Conservation (phyloP, 2,797 vertebrate genomes). For the Loriculus beryllinus region DNA sequence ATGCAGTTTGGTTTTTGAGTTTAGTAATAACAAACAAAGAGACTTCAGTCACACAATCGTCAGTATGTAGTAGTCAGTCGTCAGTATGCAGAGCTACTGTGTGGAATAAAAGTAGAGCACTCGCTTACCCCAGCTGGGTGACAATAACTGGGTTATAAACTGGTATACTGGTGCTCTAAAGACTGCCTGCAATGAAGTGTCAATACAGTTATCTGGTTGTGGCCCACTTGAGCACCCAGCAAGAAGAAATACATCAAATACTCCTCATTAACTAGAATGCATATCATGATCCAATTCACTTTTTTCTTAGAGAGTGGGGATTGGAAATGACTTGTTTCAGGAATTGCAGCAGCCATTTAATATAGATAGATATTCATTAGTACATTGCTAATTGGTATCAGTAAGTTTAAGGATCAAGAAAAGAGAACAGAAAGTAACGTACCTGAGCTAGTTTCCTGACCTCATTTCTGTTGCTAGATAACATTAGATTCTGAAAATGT, state of each 20-base stretch:
- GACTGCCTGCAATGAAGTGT: not conserved
- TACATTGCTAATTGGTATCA: slow-evolving; percentile 28
- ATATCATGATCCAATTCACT: not conserved
- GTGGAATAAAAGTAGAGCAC: not conserved
- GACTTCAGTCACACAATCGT: not conserved
- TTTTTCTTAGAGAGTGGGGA: slow-evolving; percentile 33
- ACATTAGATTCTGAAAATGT: slow-evolving; percentile 33
- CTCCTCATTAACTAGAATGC: not conserved
- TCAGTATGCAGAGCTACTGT: fast-evolving
- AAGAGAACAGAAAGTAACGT: slow-evolving; percentile 44
- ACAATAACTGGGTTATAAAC: not conserved
- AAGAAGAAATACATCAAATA: slow-evolving; percentile 4
- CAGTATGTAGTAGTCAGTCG: not conserved
- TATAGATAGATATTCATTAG: slow-evolving; percentile 56
- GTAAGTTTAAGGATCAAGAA: slow-evolving; percentile 27
- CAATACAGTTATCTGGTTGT: not conserved
- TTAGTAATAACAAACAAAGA: not conserved
- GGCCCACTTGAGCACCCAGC: not conserved
- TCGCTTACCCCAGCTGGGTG: fast-evolving
- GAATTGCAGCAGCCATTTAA: slow-evolving; percentile 41
- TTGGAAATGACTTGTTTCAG: slow-evolving; percentile 14
- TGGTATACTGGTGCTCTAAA: not conserved
- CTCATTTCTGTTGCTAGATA: slow-evolving; percentile 55
- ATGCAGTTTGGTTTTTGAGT: not conserved
- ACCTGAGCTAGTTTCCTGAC: slow-evolving; percentile 63